These are phyloP conservation scores for Xerus rutilus DNA, from an alignment of 2,797 vertebrate genomes.

Conservation along the genomic window DNA sequence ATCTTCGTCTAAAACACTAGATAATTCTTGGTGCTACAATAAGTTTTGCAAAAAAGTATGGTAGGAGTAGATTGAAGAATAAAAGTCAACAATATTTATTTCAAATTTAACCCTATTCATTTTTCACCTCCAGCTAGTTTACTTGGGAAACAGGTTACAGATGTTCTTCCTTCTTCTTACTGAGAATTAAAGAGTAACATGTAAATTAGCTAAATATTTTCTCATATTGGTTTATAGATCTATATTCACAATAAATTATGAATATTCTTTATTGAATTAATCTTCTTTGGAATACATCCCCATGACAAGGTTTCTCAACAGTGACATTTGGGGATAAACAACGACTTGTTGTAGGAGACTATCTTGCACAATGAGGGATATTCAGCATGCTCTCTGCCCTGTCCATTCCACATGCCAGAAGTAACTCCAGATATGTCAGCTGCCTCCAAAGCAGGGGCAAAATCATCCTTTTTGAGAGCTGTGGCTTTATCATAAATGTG, in stretches of 20 bases:
- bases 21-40: background rate
- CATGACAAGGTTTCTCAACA: background rate
- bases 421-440: background rate
- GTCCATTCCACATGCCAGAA: background rate
- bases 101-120: background rate
- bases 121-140: background rate
- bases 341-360: background rate
- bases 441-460: background rate
- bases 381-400: background rate
- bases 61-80: background rate
- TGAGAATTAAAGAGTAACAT: background rate
- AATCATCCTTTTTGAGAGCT: background rate
- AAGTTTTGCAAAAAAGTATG: background rate
- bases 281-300: background rate
- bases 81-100: background rate
- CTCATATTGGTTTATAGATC: background rate
- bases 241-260: background rate
- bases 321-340: no score
- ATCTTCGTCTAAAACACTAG: background rate
- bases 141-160: background rate
- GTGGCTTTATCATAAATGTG: background rate
- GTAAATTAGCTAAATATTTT: background rate
- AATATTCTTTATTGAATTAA: background rate
- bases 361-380: no score
- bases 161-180: background rate